phyloP scores from a whole-genome alignment of 2,797 vertebrate genomes.

The Danio kyathit region DNA sequence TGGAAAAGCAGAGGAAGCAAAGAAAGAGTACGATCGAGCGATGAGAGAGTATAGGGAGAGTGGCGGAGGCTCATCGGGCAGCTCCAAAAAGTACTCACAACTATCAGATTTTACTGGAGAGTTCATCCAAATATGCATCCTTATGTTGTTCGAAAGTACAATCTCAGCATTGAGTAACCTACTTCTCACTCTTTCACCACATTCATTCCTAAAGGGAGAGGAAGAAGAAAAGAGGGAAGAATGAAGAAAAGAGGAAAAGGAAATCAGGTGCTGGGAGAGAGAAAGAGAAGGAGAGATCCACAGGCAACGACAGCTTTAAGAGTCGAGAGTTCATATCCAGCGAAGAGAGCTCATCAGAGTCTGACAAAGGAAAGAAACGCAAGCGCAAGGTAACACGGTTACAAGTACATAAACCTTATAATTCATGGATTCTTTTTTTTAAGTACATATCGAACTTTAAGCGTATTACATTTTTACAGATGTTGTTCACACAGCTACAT shows the following conservation, averaged over 20 bases:
- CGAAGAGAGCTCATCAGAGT: slow-evolving; percentile 84
- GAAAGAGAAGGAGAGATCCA: slow-evolving; percentile 49
- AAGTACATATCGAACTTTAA: no score
- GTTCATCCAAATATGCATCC: background rate
- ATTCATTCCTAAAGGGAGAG: slow-evolving; percentile 54
- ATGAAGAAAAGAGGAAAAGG: slow-evolving; percentile 67
- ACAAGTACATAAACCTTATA: background rate
- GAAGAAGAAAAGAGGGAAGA: slow-evolving; percentile 67
- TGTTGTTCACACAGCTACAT: no score
- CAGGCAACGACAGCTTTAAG: slow-evolving; percentile 81
- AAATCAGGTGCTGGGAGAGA: slow-evolving; percentile 67
- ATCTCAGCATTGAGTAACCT: background rate
- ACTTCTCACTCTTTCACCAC: background rate
- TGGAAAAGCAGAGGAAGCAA: slow-evolving; percentile 83
- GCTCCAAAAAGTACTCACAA: slow-evolving; percentile 74
- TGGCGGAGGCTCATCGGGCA: slow-evolving; percentile 72
- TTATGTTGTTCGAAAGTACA: background rate
- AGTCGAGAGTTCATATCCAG: slow-evolving; percentile 89
- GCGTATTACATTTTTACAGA: no score
- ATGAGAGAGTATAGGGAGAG: slow-evolving; percentile 85
- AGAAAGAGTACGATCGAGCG: slow-evolving; percentile 83
- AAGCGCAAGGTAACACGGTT: background rate
- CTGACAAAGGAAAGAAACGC: slow-evolving; percentile 74
- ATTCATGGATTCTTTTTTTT: no score
- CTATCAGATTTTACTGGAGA: no score